Evolutionary conservation across 2,888 invertebrate genomes (phyloP), one percentile per base, ranked within the genome.

Genomic region (Pammene fasciana): DNA sequence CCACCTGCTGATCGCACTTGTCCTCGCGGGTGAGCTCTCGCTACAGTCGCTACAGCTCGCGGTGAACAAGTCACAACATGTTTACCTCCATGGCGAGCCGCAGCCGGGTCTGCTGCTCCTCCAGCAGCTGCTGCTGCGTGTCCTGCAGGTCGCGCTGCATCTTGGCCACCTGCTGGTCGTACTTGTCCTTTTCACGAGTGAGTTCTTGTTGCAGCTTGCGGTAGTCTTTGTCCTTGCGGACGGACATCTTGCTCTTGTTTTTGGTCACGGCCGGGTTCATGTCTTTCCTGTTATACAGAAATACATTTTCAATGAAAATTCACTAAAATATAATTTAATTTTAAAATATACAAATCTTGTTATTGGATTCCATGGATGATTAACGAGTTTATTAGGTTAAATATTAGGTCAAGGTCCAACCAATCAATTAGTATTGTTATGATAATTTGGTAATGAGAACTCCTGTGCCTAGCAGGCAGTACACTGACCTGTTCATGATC

Each of bases 21-120:
- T 99, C 98, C 80, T 99, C 99, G 82, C 97, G 95, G 16, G 97
- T 97, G 68, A 99, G 92, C 85, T 99, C 99, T 83, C 98, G 98
- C 85, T 99, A 98, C 78, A 99, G 91, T 83, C 98, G 98, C 85
- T 99, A 98, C 78, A 99, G 91, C 84, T 98, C 97, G 78, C 26
- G 4, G 26, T 26, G 26, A 26, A 26, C 26, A 26, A 26, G 26
- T 26, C 26, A 26, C 26, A 26, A 26, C 26, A 26, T 26, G 26
- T 26, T 26, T 26, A 93, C 93, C 92, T 99, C 99, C 98, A 99
- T 99, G 87, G 97, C 97, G 71, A 98, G 94, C 72, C 96, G 95
- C 77, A 96, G 93, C 73, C 92, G 84, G 10, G 94, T 93, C 79
- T 96, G 94, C 85, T 95, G 95, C 82, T 98, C 98, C 70, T 92